These are phyloP conservation scores for Scelioninae gen. 1 DNA, from an alignment of 2,888 invertebrate species.

Conservation along the genomic window DNA sequence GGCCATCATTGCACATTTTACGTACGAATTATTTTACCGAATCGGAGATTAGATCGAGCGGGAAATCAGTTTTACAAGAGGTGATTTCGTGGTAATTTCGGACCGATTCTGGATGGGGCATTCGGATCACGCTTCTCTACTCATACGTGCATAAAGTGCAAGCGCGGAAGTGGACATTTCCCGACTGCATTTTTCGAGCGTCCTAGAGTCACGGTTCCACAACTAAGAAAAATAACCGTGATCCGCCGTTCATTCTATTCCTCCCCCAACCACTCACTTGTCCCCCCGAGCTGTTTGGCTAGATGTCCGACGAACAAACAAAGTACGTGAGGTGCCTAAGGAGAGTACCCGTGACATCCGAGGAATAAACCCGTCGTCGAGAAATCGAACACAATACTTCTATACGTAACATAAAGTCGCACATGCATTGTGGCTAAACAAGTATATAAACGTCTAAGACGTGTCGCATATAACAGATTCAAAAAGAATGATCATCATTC, in stretches of 20 bases:
- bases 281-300: conserved; percentile 70
- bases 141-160: conserved; percentile 79
- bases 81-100: conserved; percentile 67
- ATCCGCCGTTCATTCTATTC: conserved; percentile 23
- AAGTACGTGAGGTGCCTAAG: conserved; percentile 67
- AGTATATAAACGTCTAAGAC: neutral
- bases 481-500: too few relatives aligned
- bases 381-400: conserved; percentile 42
- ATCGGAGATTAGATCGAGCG: conserved; percentile 63
- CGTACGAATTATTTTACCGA: conserved; percentile 60
- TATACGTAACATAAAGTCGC: conserved; percentile 17
- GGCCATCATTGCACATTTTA: conserved; percentile 53
- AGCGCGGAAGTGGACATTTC: conserved; percentile 73
- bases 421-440: conserved; percentile 6
- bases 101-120: conserved; percentile 59
- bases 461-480: neutral
- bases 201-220: conserved; percentile 24
- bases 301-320: conserved; percentile 74
- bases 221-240: conserved; percentile 69
- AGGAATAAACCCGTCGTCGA: conserved; percentile 21
- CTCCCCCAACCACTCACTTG: neutral
- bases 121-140: conserved; percentile 77
- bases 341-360: conserved; percentile 55
- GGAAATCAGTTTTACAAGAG: conserved; percentile 69
- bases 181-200: conserved; percentile 58